A percentile compares a stretch with the other conserved stretches of the same genome.
Evolutionary conservation across 2,797 vertebrate species (phyloP).

Genomic region (Manis javanica): DNA sequence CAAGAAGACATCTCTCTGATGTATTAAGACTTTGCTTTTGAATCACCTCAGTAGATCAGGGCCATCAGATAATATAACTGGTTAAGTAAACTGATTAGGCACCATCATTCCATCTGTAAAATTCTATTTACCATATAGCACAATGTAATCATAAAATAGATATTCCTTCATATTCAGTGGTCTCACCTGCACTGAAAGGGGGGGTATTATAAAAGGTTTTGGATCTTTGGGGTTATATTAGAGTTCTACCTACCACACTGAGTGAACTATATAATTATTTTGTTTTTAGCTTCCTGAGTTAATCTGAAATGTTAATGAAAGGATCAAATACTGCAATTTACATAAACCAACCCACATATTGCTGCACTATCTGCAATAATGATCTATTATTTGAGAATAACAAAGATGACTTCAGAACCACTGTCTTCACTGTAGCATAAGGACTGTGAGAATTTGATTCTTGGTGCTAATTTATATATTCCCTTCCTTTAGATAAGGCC

Average conservation of each 20-base stretch:
- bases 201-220: no score
- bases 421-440: not conserved
- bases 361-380: not conserved
- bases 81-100: not conserved
- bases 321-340: not conserved
- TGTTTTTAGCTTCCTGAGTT: not conserved
- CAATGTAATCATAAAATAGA: not conserved
- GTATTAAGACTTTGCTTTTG: no score
- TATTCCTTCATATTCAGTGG: not conserved
- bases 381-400: not conserved
- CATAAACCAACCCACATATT: not conserved
- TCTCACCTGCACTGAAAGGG: not conserved
- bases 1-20: not conserved
- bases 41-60: not conserved
- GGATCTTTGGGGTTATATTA: not conserved
- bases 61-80: not conserved
- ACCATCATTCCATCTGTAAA: not conserved
- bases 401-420: not conserved
- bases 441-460: not conserved
- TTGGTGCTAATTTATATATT: not conserved
- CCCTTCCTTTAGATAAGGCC: not conserved
- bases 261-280: not conserved
- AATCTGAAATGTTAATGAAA: not conserved
- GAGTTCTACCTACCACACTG: not conserved
- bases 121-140: not conserved